phyloP scores from a whole-genome alignment of 2,888 invertebrate genomes.

The Stenolophus ochropezus region DNA sequence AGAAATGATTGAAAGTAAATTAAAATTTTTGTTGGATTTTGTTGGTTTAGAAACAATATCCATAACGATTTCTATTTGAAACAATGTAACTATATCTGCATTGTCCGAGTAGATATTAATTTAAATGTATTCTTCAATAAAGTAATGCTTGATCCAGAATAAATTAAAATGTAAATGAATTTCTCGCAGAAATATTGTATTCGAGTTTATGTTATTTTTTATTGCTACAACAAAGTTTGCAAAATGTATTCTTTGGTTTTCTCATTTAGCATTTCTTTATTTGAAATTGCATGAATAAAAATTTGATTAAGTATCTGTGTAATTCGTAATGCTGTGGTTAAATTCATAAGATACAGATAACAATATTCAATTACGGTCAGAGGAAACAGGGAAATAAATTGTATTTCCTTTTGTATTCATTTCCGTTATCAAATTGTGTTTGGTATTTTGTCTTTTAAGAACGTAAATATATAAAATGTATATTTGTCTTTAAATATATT shows the following conservation, averaged over 20 bases:
- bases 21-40: neutral
- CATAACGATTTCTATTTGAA: neutral
- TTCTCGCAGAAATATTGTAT: neutral
- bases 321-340: neutral
- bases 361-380: slow-evolving; percentile 20
- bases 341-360: slow-evolving; percentile 10
- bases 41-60: neutral
- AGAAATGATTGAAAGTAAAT: too few species aligned
- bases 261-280: neutral
- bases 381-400: slow-evolving; percentile 20
- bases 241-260: slow-evolving; percentile 4
- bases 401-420: slow-evolving; percentile 5
- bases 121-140: neutral
- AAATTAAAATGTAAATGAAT: neutral
- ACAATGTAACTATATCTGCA: neutral
- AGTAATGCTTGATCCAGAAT: neutral
- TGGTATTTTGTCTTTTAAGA: too few species aligned
- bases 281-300: slow-evolving; percentile 26
- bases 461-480: too few species aligned
- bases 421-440: slow-evolving; percentile 16
- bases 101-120: too few species aligned
- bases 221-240: neutral
- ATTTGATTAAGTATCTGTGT: slow-evolving; percentile 18
- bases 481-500: too few species aligned
- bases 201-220: neutral